A percentile compares a stretch with the other conserved stretches of the same genome.
phyloP scores from a whole-genome alignment of 2,888 invertebrate genomes.

The Phaedon cochleariae region DNA sequence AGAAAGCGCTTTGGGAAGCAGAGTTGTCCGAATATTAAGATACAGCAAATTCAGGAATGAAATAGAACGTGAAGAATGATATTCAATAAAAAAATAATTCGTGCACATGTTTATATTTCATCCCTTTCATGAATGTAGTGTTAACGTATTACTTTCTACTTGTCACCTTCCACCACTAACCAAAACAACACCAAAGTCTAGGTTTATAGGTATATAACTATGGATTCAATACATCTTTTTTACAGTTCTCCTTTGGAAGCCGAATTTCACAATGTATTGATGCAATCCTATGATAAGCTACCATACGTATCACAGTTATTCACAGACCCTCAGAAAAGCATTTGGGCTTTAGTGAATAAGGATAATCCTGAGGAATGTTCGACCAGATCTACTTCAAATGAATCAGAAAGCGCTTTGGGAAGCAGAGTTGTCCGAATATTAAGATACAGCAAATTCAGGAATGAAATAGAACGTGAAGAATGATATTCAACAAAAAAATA shows the following conservation, averaged over 20 bases:
- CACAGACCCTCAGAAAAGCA: slow-evolving; percentile 50
- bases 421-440: slow-evolving; percentile 45
- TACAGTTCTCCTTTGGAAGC: slow-evolving; percentile 54
- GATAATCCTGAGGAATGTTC: slow-evolving; percentile 43
- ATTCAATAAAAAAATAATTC: background rate
- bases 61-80: slow-evolving; percentile 16
- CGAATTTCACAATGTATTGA: slow-evolving; percentile 55
- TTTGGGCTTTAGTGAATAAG: slow-evolving; percentile 57
- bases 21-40: slow-evolving; percentile 47
- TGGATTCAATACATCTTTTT: too few species aligned
- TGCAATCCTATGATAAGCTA: slow-evolving; percentile 53
- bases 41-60: slow-evolving; percentile 42
- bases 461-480: slow-evolving; percentile 25
- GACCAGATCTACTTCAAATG: background rate
- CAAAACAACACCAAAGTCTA: too few species aligned
- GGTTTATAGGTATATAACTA: too few species aligned
- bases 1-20: slow-evolving; percentile 7
- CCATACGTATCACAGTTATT: slow-evolving; percentile 56
- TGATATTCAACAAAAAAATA: too few species aligned
- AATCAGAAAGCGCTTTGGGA: slow-evolving; percentile 5
- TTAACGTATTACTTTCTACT: too few species aligned
- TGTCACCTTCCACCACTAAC: too few species aligned
- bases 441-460: slow-evolving; percentile 44
- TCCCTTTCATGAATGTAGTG: too few species aligned
- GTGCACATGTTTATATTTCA: too few species aligned